Conservation (phyloP, 2,888 invertebrate species). For the Ferrisia virgata region DNA sequence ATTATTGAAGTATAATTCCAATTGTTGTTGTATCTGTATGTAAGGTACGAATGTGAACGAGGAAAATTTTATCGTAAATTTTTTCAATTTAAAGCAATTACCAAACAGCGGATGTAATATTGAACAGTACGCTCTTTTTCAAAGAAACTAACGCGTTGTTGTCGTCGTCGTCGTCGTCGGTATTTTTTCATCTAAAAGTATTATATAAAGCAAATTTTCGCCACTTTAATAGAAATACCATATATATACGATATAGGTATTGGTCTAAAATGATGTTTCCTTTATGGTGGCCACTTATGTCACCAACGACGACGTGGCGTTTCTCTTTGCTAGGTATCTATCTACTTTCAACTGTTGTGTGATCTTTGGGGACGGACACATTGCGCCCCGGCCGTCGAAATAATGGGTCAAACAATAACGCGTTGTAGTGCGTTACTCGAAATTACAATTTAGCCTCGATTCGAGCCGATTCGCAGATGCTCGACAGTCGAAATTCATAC, state of each 20-base stretch:
- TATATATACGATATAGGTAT: not conserved
- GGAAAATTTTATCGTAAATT: not conserved
- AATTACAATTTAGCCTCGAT: not conserved
- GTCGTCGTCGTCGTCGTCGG: too few relatives aligned
- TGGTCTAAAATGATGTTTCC: not conserved
- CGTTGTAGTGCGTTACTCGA: not conserved
- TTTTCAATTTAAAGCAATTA: not conserved
- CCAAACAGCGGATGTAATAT: not conserved
- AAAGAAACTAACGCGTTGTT: not conserved
- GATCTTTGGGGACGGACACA: too few relatives aligned
- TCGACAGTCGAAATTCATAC: too few relatives aligned
- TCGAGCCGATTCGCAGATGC: not conserved
- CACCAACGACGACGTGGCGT: not conserved
- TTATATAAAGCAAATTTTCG: not conserved
- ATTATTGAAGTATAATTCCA: too few relatives aligned
- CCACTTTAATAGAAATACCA: not conserved
- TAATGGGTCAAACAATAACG: not conserved
- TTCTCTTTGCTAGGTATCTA: not conserved
- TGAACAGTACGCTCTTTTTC: not conserved
- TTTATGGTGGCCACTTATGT: not conserved
- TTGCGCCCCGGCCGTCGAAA: not conserved
- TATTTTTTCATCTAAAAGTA: slow-evolving; percentile 2
- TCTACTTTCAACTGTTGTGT: not conserved
- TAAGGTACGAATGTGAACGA: not conserved
- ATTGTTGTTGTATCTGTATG: too few relatives aligned